A percentile compares a stretch with the other conserved stretches of the same genome.
These are phyloP conservation scores for Actinostola sp. DNA, from an alignment of 92 coral and sea anemone genomes.

Conservation along the genomic window DNA sequence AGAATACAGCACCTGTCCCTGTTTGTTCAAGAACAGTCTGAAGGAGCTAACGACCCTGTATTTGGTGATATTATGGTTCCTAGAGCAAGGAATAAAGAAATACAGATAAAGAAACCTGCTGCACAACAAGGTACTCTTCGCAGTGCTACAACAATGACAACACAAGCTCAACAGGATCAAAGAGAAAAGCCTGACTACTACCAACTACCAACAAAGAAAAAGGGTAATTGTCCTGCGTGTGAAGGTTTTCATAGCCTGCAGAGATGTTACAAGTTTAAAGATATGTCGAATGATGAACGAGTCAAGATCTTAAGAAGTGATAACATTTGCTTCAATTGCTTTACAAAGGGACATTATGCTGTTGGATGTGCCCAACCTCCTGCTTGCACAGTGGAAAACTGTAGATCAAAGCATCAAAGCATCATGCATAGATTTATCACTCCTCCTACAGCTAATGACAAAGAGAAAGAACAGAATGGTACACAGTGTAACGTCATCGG, in stretches of 20 bases:
- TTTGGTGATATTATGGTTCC: no score
- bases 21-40: no score
- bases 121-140: neutral
- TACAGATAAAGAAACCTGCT: neutral
- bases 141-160: neutral
- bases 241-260: conserved; percentile 7
- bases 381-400: conserved; percentile 12
- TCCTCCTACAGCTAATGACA: neutral
- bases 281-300: conserved; percentile 7
- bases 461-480: neutral
- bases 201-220: neutral
- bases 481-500: conserved; percentile 21
- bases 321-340: conserved; percentile 19
- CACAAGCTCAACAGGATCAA: conserved; percentile 3
- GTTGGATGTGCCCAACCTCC: conserved; percentile 15
- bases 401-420: conserved; percentile 21
- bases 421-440: conserved; percentile 18
- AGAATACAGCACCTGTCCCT: no score
- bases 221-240: conserved; percentile 5
- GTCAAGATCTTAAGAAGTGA: conserved; percentile 7
- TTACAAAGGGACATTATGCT: conserved; percentile 15
- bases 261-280: conserved; percentile 11
- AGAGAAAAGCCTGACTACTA: neutral
- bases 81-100: conserved; percentile 1
- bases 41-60: no score